Base-by-base conservation (phyloP, 2,113 vertebrate genomes). In the Passer domesticus region DNA sequence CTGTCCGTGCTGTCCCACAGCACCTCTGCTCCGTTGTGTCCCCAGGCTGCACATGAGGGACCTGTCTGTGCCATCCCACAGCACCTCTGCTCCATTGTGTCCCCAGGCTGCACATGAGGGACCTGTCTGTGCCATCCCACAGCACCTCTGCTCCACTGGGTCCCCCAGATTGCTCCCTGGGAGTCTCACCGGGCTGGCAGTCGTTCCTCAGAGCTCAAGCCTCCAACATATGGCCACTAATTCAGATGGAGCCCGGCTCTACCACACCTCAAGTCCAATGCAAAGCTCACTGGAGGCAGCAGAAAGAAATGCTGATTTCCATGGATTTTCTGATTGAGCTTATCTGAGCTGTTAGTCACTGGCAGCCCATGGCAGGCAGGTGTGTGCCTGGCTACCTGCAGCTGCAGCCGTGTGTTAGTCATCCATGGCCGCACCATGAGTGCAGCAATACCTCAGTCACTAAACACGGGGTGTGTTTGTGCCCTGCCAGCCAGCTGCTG, bases 101-200 rank as follows among this genome's bases (percentile, higher is more conserved):
- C 39, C 39, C 9, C 50, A 1, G 5, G 30, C 25, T 13, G 21
- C 18, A 2, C 16, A 15, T 1, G 2, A 9, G 49, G 37, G 11
- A 7, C 17, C 27, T 1, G 67, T 6, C 11, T 7, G 3, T 25
- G 50, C 46, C n/a, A 0, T 1, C 44, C 30, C 18, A 0, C 1
- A 0, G 59, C 63, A 2, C 19, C 59, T 0, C 0, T 7, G 64
- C 64, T 12, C 18, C 49, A 0, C 2, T 1, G 5, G 12, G 11
- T 4, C 25, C 10, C 68, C 13, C 28, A 0, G 7, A 0, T 3
- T 2, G 35, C 1, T 30, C 28, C 21, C 7, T 2, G 17, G 1
- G 11, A 27, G 20, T 9, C n/a, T 10, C 58, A 10, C 44, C 1
- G 6, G 12, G 15, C 78, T 63, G 31, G 24, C 59, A 15, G 1